Base-by-base conservation (phyloP, 1,140 invertebrate genomes). In the Drosophila neocordata region DNA sequence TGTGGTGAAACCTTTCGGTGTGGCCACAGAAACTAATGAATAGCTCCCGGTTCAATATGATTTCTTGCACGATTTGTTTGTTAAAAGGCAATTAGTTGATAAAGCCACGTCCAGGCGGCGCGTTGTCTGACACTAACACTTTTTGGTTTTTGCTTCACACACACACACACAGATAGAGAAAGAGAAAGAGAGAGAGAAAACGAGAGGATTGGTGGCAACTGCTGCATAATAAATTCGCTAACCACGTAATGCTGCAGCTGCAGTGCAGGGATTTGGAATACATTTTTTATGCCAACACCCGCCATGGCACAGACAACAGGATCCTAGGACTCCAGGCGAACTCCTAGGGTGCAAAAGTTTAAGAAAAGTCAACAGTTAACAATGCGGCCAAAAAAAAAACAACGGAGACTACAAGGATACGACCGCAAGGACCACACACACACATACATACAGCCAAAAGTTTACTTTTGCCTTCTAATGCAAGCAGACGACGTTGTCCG, bases 201-300 rank as follows among this genome's bases (percentile, higher is more conserved):
- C 7, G 27, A 48, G 11, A 31, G 59, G 9, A 15, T 24, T 20
- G 24, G 64, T 51, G 55, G 68, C 75, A 70, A 51, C 65, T 67
- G 81, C 83, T 88, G 83, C 83, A 87, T 87, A 87, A 87, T 87
- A 87, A 88, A 87, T 87, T 88, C 84, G 79, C 83, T 87, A 87
- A 89, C 83, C 83, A 87, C 83, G 83, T 87, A 87, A 87, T 87
- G 83, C 84, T 88, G 84, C 83, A 88, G 84, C 83, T 87, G 83
- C 83, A 87, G 83, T 87, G 83, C 83, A 87, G 83, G 83, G 83
- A 88, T 87, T 88, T 88, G 71, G 69, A 69, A 89, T 87, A 87
- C 83, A 87, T 87, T 87, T 87, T 87, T 87, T 88, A 87, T 87
- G 79, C 83, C 69, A 76, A 75, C 73, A 76, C 73, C 78, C 77